phyloP scores from a whole-genome alignment of 1,140 invertebrate genomes.

The Lepidurus apus region DNA sequence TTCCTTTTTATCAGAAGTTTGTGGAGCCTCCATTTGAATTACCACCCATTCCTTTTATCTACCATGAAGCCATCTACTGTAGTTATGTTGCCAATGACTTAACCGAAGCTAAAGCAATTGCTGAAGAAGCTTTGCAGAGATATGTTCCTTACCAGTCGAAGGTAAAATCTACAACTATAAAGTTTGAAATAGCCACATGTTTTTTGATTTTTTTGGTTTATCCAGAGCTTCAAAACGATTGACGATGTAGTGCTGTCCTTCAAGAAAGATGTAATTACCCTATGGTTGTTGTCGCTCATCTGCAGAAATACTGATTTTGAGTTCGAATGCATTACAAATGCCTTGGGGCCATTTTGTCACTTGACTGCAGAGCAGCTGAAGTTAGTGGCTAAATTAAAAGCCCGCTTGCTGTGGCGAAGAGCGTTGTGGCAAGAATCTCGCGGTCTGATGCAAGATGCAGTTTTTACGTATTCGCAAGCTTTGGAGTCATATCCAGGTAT shows the following conservation, averaged over 20 bases:
- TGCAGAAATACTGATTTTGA: not conserved
- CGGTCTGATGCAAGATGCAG: not conserved
- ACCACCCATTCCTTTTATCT: not conserved
- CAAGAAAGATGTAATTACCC: not conserved
- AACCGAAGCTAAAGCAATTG: not conserved
- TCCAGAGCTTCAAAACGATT: not conserved
- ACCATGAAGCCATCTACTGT: not conserved
- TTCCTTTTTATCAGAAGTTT: not conserved
- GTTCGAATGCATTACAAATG: not conserved
- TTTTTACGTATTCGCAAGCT: not conserved
- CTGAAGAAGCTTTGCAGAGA: not conserved
- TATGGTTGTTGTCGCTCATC: not conserved
- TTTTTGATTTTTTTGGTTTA: not conserved
- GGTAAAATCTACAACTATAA: not conserved
- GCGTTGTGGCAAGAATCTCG: constrained; percentile 18
- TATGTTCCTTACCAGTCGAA: not conserved
- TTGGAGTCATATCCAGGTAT: not conserved
- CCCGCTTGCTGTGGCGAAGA: not conserved
- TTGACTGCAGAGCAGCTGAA: not conserved
- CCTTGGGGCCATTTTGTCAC: not conserved
- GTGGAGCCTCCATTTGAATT: not conserved
- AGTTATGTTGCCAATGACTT: not conserved
- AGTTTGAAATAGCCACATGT: not conserved
- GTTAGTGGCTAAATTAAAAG: not conserved
- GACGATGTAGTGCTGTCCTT: not conserved